Percentiles rank a stretch among this genome's conserved stretches.
phyloP scores from a whole-genome alignment of 2,797 vertebrate genomes.

The Melanogrammus aeglefinus region DNA sequence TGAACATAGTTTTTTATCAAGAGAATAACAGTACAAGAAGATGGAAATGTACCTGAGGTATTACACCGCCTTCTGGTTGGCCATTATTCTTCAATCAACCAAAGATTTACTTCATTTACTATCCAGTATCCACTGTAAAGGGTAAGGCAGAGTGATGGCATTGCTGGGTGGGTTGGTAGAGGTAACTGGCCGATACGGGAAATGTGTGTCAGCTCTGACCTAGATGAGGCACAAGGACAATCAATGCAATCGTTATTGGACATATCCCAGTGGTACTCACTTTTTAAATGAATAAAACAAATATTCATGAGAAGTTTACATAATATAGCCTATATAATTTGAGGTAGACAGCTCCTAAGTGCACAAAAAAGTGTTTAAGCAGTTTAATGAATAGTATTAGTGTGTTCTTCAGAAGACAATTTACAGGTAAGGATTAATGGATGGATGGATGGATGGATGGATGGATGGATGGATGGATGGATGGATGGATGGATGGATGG shows the following conservation, averaged over 20 bases:
- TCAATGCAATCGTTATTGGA: conserved; percentile 3
- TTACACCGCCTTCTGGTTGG: conserved; percentile 3
- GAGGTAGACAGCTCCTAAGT: background rate
- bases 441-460: no score
- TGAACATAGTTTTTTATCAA: background rate
- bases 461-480: no score
- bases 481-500: background rate
- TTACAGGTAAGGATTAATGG: no score
- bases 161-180: conserved; percentile 13
- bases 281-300: background rate
- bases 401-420: background rate
- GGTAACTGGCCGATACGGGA: conserved; percentile 29
- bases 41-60: conserved; percentile 49
- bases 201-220: conserved; percentile 60
- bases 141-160: background rate
- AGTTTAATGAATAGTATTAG: background rate
- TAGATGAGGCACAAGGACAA: conserved; percentile 44
- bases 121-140: background rate
- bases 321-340: background rate
- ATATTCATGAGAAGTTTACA: background rate
- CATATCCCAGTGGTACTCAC: background rate
- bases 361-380: no score
- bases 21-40: background rate
- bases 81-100: conserved; percentile 6
- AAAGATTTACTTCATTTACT: background rate